Evolutionary conservation across 2,888 invertebrate species (phyloP).

Genomic region (Panorpa germanica): DNA sequence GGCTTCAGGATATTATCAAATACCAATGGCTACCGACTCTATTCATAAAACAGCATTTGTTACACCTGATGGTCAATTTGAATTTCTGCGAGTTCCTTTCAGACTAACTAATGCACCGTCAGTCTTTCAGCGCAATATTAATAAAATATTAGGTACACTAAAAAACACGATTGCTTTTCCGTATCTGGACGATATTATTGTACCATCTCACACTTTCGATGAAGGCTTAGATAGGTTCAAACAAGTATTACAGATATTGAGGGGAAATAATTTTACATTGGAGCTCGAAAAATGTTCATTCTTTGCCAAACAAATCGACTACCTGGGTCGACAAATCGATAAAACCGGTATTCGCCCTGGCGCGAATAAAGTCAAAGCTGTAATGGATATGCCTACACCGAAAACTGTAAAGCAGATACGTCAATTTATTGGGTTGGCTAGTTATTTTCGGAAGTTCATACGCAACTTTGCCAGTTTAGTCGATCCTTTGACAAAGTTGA

Average conservation of each 20-base stretch:
- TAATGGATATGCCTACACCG: slow-evolving; percentile 11
- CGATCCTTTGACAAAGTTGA: slow-evolving; percentile 8
- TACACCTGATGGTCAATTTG: slow-evolving; percentile 14
- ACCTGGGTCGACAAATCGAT: too few species aligned
- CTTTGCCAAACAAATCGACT: slow-evolving; percentile 8
- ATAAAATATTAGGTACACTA: too few species aligned
- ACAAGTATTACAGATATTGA: too few species aligned
- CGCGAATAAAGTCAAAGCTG: slow-evolving; percentile 9
- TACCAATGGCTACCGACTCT: slow-evolving; percentile 13
- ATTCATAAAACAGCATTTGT: slow-evolving; percentile 15
- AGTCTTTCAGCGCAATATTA: too few species aligned
- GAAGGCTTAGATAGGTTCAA: too few species aligned
- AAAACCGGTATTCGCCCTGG: slow-evolving; percentile 11
- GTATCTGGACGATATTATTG: too few species aligned
- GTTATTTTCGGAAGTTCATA: slow-evolving; percentile 12
- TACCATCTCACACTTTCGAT: too few species aligned
- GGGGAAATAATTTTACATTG: slow-evolving; percentile 5
- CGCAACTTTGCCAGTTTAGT: slow-evolving; percentile 6
- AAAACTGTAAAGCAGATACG: slow-evolving; percentile 11
- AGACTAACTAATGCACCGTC: slow-evolving; percentile 14
- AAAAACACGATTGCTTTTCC: too few species aligned
- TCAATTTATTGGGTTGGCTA: slow-evolving; percentile 11
- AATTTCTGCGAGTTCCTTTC: slow-evolving; percentile 15
- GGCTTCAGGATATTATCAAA: slow-evolving; percentile 13
- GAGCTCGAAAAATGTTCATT: slow-evolving; percentile 11